Conservation (phyloP, 2,888 invertebrate genomes). For the Acrobasis suavella region DNA sequence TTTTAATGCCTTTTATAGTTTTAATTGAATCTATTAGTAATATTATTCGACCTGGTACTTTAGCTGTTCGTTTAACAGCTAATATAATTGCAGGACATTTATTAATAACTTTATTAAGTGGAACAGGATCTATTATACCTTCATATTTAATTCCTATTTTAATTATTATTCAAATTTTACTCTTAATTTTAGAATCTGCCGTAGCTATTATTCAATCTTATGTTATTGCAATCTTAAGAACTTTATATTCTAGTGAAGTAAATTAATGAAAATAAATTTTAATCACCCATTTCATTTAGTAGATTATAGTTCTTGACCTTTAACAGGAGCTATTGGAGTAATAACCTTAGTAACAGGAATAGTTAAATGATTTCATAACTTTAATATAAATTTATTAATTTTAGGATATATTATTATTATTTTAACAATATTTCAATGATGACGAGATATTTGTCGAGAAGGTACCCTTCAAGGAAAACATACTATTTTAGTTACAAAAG, state of each 20-base stretch:
- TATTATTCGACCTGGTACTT: conserved; percentile 9
- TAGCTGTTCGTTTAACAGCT: conserved; percentile 1
- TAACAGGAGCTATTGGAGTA: conserved; percentile 82
- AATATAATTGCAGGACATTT: conserved; percentile 7
- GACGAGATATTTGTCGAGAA: conserved; percentile 86
- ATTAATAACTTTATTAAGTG: conserved; percentile 6
- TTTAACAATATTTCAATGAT: no score
- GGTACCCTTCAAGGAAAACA: conserved; percentile 85
- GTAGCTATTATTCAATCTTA: conserved; percentile 86
- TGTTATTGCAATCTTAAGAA: conserved; percentile 85
- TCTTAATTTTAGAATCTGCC: conserved; percentile 48
- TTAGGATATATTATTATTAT: no score
- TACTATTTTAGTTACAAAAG: conserved; percentile 80
- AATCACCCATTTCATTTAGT: conserved; percentile 86
- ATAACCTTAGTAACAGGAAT: conserved; percentile 81
- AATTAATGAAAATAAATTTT: conserved; percentile 79
- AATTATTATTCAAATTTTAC: conserved; percentile 3
- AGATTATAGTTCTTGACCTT: conserved; percentile 85
- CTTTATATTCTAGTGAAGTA: conserved; percentile 86
- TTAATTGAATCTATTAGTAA: conserved; percentile 5
- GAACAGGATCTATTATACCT: conserved; percentile 9
- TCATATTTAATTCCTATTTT: not conserved
- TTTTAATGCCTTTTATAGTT: conserved; percentile 6
- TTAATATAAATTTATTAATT: no score
- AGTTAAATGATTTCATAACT: no score